Evolutionary conservation across 1,140 invertebrate species (phyloP).

Genomic region (Cydia strobilella): DNA sequence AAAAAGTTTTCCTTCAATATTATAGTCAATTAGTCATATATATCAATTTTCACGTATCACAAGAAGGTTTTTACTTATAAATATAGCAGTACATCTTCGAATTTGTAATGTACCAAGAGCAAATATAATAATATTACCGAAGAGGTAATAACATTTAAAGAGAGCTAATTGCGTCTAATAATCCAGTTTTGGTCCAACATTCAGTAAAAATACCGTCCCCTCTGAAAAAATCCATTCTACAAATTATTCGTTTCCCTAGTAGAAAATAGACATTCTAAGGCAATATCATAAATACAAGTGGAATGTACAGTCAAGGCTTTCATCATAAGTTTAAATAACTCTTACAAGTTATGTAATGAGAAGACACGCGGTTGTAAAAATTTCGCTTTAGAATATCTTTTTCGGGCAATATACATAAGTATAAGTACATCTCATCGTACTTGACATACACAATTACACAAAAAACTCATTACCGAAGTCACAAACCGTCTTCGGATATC

Average conservation of each 20-base stretch:
- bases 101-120: constrained; percentile 25
- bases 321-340: constrained; percentile 64
- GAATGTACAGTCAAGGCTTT: constrained; percentile 76
- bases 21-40: constrained; percentile 14
- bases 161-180: constrained; percentile 60
- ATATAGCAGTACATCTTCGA: constrained; percentile 26
- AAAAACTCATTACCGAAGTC: neutral
- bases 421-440: neutral
- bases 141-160: constrained; percentile 42
- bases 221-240: constrained; percentile 40
- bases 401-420: constrained; percentile 6
- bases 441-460: neutral
- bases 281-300: constrained; percentile 72
- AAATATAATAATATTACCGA: constrained; percentile 15
- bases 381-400: constrained; percentile 13
- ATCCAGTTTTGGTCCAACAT: constrained; percentile 68
- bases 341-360: constrained; percentile 37
- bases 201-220: constrained; percentile 49
- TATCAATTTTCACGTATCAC: constrained; percentile 39
- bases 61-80: constrained; percentile 45
- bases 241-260: constrained; percentile 42
- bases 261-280: constrained; percentile 68
- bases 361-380: constrained; percentile 23
- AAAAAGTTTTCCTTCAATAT: constrained; percentile 28
- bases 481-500: neutral